Base-by-base conservation (phyloP, 30 jellyfish, hydroid and myxozoan species). In the Sanderia malayensis region DNA sequence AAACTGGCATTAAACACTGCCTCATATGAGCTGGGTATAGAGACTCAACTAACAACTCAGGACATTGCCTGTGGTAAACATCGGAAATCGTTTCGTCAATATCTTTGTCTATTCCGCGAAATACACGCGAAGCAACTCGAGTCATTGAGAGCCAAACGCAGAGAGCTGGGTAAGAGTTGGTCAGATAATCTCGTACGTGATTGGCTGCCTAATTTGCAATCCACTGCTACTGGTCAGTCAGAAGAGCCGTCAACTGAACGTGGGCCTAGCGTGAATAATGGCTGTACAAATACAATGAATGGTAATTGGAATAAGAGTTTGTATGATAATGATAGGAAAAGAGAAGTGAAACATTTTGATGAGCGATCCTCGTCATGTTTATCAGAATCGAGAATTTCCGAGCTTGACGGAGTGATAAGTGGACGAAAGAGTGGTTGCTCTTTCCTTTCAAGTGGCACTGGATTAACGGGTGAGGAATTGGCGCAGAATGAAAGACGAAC, bases 1-100 rank as follows among this genome's bases (percentile, higher is more conserved):
- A 78, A 78, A 30, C 76, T 78, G 46, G 89, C 89, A 4, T 78
- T 78, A 20, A 41, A 52, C 47, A 62, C 70, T 32, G 89, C 66
- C 22, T 41, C 69, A 8, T 79, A 78, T 57, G 89, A 78, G 65
- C 71, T 78, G 18, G 80, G 80, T 37, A 55, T 78, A 10, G 61
- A 58, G 8, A 29, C 78, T 0, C 31, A 70, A 47, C 27, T 78
- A 68, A 62, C 28, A 10, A 58, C 89, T 1, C 57, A n/a, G 18
- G 89, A 66, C 4, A 72, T 78, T 27, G 44, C 49, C 17, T 31
- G 23, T 0, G 69, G 89, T 7, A 33, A 44, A 55, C 31, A 65
- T 18, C 81, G 76, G 15, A 37, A 22, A 64, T 20, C 45, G 17
- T 4, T 78, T 23, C 89, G 89, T 30, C 17, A 30, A 75, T 78